Conservation (phyloP, 1,140 invertebrate genomes). For the Dermatophagoides farinae region DNA sequence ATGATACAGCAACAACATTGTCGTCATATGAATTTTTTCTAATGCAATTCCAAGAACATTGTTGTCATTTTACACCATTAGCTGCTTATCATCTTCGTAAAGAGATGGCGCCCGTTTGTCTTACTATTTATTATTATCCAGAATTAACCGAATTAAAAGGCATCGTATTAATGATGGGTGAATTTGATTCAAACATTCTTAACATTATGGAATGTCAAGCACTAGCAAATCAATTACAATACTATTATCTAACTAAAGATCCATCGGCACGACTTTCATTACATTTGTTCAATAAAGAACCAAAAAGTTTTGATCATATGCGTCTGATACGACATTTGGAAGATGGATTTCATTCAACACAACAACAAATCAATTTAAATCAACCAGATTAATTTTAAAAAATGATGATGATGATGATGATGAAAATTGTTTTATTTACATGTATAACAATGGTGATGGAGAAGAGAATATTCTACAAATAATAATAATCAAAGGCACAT, state of each 20-base stretch:
- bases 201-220: constrained; percentile 14
- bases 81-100: constrained; percentile 6
- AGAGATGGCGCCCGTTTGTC: constrained; percentile 6
- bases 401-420: too few relatives aligned
- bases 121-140: constrained; percentile 9
- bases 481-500: too few relatives aligned
- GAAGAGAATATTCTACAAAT: too few relatives aligned
- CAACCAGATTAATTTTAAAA: not conserved
- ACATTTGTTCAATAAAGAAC: constrained; percentile 16
- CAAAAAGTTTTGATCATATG: constrained; percentile 15
- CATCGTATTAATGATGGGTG: constrained; percentile 11
- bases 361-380: not conserved
- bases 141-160: constrained; percentile 4
- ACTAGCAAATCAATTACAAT: constrained; percentile 17
- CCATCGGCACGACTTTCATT: constrained; percentile 7
- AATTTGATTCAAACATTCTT: constrained; percentile 11
- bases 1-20: too few relatives aligned
- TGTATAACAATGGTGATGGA: too few relatives aligned
- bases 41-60: constrained; percentile 8
- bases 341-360: not conserved
- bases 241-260: constrained; percentile 16
- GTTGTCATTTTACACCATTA: constrained; percentile 11
- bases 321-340: constrained; percentile 15
- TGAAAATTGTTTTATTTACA: too few relatives aligned
- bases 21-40: constrained; percentile 11